Percentiles rank a stretch among this genome's conserved stretches.
These are phyloP conservation scores for Eolophus roseicapilla DNA, from an alignment of 2,113 vertebrate genomes.

Conservation along the genomic window DNA sequence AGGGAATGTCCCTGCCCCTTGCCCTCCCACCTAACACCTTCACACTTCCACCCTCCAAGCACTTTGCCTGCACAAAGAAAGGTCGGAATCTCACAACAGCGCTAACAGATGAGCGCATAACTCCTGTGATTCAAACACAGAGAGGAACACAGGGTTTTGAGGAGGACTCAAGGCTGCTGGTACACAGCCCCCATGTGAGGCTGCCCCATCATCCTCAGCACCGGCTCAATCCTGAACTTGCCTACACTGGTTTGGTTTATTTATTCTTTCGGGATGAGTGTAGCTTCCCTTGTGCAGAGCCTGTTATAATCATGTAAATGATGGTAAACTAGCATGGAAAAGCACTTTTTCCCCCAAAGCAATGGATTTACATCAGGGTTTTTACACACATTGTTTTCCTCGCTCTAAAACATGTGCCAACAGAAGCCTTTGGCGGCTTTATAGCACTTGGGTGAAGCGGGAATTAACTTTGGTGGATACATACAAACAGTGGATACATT, in stretches of 20 bases:
- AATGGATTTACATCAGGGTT: constrained; percentile 11
- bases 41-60: not conserved
- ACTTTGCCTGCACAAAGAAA: not conserved
- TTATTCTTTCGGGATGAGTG: constrained; percentile 3
- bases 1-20: not conserved
- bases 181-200: accelerated
- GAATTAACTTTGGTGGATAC: not conserved
- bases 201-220: not conserved
- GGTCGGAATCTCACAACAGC: accelerated
- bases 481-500: not conserved
- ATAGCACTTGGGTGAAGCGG: not conserved
- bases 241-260: constrained; percentile 25
- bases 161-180: not conserved
- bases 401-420: not conserved
- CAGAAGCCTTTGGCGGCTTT: not conserved
- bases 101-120: accelerated
- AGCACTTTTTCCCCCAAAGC: constrained; percentile 7
- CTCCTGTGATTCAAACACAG: not conserved
- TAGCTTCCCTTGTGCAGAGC: not conserved
- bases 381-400: not conserved
- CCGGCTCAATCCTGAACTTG: not conserved
- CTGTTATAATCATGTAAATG: not conserved
- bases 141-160: not conserved
- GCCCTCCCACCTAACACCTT: not conserved
- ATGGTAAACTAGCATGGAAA: not conserved